These are phyloP conservation scores for Manis pentadactyla DNA, from an alignment of 2,797 vertebrate genomes.

Conservation along the genomic window DNA sequence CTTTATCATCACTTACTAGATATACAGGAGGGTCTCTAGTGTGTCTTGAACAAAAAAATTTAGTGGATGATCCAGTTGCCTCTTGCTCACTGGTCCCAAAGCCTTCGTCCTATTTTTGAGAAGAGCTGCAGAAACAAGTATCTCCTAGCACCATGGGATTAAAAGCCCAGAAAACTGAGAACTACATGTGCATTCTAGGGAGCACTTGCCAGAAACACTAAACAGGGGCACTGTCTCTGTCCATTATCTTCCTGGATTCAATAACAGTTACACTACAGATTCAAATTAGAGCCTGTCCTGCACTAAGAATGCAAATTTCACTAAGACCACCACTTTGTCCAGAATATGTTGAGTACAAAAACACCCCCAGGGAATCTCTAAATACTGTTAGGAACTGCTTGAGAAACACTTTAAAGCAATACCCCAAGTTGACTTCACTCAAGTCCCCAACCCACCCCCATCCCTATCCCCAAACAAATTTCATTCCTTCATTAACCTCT, in stretches of 20 bases:
- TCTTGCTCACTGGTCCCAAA: conserved; percentile 53
- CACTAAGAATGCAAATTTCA: conserved; percentile 50
- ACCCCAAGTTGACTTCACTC: conserved; percentile 64
- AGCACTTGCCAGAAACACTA: conserved; percentile 47
- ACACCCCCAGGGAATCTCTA: conserved; percentile 66
- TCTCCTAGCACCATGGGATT: conserved; percentile 66
- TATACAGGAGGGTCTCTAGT: conserved; percentile 55
- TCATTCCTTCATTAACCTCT: conserved; percentile 67
- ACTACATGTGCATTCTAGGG: conserved; percentile 23
- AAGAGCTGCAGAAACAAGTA: conserved; percentile 53
- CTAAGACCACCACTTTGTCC: conserved; percentile 42
- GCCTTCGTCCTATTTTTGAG: conserved; percentile 21
- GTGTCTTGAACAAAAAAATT: conserved; percentile 53
- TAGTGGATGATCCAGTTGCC: neutral
- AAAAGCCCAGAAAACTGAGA: conserved; percentile 61
- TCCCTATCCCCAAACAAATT: conserved; percentile 60
- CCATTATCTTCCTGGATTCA: conserved; percentile 62
- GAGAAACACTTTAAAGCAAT: conserved; percentile 70
- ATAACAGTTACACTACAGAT: neutral
- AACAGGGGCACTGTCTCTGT: neutral
- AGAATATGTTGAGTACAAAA: conserved; percentile 61
- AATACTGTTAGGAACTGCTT: conserved; percentile 73
- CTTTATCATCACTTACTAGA: conserved; percentile 62
- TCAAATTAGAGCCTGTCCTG: conserved; percentile 59
- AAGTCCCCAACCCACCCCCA: conserved; percentile 57